phyloP scores from a whole-genome alignment of 1,140 invertebrate species.

The Drosophila suzukii region DNA sequence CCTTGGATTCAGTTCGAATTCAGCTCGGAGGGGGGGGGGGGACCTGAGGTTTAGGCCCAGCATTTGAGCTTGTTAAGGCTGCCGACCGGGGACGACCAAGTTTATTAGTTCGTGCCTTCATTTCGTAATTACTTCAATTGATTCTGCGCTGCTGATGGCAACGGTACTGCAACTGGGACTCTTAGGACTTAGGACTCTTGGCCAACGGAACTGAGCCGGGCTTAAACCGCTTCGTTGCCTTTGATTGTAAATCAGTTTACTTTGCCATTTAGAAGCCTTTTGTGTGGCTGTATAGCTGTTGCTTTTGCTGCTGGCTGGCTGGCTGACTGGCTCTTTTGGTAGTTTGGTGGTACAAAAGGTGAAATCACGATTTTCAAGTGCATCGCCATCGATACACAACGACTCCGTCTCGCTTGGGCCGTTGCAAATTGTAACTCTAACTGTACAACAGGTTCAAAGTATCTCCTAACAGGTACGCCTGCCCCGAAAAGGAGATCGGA shows the following conservation, averaged over 20 bases:
- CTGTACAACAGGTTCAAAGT: conserved; percentile 83
- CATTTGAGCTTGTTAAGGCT: conserved; percentile 59
- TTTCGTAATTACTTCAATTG: conserved; percentile 83
- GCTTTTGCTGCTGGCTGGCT: conserved; percentile 21
- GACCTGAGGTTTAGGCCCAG: background rate
- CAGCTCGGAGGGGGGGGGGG: background rate
- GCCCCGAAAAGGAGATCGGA: conserved; percentile 58
- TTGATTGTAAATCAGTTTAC: conserved; percentile 83
- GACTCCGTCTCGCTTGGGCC: conserved; percentile 48
- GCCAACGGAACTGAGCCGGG: conserved; percentile 56
- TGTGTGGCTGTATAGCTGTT: conserved; percentile 56
- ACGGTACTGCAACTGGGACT: conserved; percentile 36
- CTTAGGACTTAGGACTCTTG: conserved; percentile 40
- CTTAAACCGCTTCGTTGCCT: conserved; percentile 68
- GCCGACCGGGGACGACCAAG: conserved; percentile 71
- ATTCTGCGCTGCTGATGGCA: conserved; percentile 81
- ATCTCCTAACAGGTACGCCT: conserved; percentile 81
- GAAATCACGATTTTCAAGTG: conserved; percentile 83
- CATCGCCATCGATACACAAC: conserved; percentile 81
- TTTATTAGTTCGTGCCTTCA: conserved; percentile 83
- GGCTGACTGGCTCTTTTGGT: conserved; percentile 34
- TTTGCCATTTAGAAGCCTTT: conserved; percentile 82
- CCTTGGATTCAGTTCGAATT: background rate
- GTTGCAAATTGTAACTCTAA: conserved; percentile 82
- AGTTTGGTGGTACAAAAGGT: conserved; percentile 73